phyloP scores from a whole-genome alignment of 2,113 vertebrate genomes.

The Crypturellus undulatus region DNA sequence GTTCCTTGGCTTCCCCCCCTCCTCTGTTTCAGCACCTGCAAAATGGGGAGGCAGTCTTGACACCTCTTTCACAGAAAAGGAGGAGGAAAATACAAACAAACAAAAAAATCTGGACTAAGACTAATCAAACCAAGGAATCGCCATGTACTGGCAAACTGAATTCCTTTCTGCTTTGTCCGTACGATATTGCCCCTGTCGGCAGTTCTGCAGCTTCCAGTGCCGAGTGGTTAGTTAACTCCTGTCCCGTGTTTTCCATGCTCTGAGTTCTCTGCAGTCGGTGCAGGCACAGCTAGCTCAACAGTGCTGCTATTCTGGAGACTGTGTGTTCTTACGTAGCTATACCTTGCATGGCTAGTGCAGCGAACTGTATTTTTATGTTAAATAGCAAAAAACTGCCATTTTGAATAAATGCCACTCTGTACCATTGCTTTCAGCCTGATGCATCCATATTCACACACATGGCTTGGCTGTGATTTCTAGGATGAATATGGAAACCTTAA shows the following conservation, averaged over 20 bases:
- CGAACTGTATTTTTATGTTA: background rate
- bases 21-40: background rate
- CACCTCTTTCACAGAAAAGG: background rate
- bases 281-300: background rate
- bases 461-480: background rate
- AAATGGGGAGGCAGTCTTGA: background rate
- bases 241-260: background rate
- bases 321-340: background rate
- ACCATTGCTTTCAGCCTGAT: background rate
- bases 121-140: background rate
- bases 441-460: accelerated
- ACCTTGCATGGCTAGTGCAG: background rate
- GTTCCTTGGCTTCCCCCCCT: background rate
- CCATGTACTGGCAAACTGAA: background rate
- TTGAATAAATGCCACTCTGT: background rate
- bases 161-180: background rate
- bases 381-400: background rate
- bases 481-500: background rate
- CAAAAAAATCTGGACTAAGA: background rate
- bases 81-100: background rate
- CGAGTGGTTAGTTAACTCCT: background rate
- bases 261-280: accelerated
- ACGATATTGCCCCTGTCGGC: background rate
- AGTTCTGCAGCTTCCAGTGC: background rate
- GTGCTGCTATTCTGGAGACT: background rate